A percentile compares a stretch with the other conserved stretches of the same genome.
These are phyloP conservation scores for Pollenia angustigena DNA, from an alignment of 2,888 invertebrate genomes.

Conservation along the genomic window DNA sequence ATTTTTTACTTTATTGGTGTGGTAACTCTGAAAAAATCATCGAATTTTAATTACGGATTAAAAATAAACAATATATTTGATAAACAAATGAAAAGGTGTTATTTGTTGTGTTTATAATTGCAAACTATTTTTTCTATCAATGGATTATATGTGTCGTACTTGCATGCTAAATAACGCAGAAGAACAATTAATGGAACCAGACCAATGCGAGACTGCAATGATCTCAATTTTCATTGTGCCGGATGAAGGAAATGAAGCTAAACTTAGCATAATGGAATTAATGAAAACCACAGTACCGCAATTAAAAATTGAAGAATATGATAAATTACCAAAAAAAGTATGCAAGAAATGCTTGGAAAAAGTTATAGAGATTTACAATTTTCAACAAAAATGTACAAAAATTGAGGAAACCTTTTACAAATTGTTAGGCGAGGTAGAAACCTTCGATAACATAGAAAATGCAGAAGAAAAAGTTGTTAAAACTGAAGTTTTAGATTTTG, in stretches of 20 bases:
- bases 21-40: too few relatives aligned
- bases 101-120: too few relatives aligned
- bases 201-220: conserved; percentile 11
- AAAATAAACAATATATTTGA: too few relatives aligned
- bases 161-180: conserved; percentile 41
- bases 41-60: too few relatives aligned
- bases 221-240: conserved; percentile 24
- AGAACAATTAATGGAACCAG: neutral
- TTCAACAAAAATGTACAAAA: conserved; percentile 53
- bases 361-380: conserved; percentile 46
- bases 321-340: conserved; percentile 46
- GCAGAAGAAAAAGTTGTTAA: conserved; percentile 31
- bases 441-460: conserved; percentile 9
- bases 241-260: neutral
- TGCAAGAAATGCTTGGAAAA: conserved; percentile 47
- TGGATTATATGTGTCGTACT: conserved; percentile 59
- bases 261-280: conserved; percentile 26
- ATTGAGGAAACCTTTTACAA: conserved; percentile 50
- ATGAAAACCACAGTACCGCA: conserved; percentile 46
- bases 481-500: conserved; percentile 12
- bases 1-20: too few relatives aligned
- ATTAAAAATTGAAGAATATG: conserved; percentile 49
- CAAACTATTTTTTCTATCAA: neutral
- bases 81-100: too few relatives aligned
- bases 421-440: conserved; percentile 46